Percentiles rank a stretch among this genome's conserved stretches.
Conservation (phyloP, 2,113 vertebrate species). For the Gymnarchus niloticus region DNA sequence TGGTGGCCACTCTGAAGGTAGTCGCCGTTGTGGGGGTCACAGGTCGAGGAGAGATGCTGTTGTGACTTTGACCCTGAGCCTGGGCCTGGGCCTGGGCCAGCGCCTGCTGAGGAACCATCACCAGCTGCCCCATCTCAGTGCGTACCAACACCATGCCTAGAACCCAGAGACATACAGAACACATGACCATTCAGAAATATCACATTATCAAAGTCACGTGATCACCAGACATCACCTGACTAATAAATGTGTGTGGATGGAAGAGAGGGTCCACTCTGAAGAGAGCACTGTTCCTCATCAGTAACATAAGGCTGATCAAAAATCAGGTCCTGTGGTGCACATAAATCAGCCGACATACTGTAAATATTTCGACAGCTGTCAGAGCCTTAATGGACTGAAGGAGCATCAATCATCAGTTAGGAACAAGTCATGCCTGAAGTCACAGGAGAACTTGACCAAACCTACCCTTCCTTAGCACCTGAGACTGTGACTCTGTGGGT, state of each 20-base stretch:
- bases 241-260: not conserved
- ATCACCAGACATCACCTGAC: not conserved
- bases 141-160: constrained; percentile 63
- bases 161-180: not conserved
- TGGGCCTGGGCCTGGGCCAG: constrained; percentile 90
- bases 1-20: constrained; percentile 69
- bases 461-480: not conserved
- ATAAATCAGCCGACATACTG: not conserved
- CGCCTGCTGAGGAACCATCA: constrained; percentile 92
- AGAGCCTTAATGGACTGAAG: not conserved
- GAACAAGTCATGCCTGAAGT: not conserved
- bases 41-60: constrained; percentile 75
- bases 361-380: not conserved
- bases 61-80: constrained; percentile 75
- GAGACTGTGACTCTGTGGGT: not conserved
- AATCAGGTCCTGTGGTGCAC: not conserved
- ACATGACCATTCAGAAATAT: not conserved
- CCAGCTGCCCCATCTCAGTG: constrained; percentile 86
- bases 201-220: not conserved
- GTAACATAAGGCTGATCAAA: not conserved
- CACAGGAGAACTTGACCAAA: not conserved
- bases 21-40: constrained; percentile 74
- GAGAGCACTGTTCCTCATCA: not conserved
- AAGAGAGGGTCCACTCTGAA: not conserved
- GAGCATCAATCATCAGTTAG: not conserved